Conservation (phyloP, 2,888 invertebrate species). For the Cheilosia grossa region DNA sequence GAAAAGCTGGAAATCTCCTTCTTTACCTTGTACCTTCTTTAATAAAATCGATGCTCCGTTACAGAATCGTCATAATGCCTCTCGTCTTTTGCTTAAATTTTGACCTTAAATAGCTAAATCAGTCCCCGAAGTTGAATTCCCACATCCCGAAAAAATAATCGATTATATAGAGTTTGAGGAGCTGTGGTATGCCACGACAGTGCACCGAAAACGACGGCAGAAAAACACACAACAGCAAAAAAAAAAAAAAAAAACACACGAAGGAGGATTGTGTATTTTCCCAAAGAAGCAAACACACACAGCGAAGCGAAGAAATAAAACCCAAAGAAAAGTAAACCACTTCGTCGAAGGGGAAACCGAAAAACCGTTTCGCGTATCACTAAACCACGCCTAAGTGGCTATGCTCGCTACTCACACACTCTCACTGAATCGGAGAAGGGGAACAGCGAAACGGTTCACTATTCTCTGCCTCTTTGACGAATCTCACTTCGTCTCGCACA, state of each 20-base stretch:
- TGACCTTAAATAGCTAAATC: slow-evolving; percentile 71
- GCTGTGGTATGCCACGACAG: slow-evolving; percentile 44
- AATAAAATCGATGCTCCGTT: too few relatives aligned
- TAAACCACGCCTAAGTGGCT: slow-evolving; percentile 63
- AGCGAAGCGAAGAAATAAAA: slow-evolving; percentile 16
- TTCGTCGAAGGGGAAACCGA: slow-evolving; percentile 52
- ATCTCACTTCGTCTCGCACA: slow-evolving; percentile 8
- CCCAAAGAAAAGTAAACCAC: slow-evolving; percentile 45
- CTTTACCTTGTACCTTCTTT: too few relatives aligned
- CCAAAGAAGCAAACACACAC: slow-evolving; percentile 49
- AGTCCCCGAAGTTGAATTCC: slow-evolving; percentile 47
- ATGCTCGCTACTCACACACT: slow-evolving; percentile 30
- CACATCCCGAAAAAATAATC: slow-evolving; percentile 64
- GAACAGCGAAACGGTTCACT: slow-evolving; percentile 66
- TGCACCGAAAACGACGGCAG: slow-evolving; percentile 48
- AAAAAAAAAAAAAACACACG: slow-evolving; percentile 31
- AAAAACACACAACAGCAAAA: too few relatives aligned
- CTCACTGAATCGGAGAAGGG: slow-evolving; percentile 23
- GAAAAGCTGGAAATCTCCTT: too few relatives aligned
- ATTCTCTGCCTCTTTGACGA: slow-evolving; percentile 13
- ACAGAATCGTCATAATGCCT: neutral
- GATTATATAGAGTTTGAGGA: slow-evolving; percentile 63
- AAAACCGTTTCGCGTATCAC: slow-evolving; percentile 66
- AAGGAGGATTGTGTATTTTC: slow-evolving; percentile 21
- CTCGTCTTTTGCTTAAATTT: slow-evolving; percentile 46